Evolutionary conservation across 2,113 vertebrate species (phyloP), one percentile per base, ranked within the genome.

Genomic region (Upupa epops): DNA sequence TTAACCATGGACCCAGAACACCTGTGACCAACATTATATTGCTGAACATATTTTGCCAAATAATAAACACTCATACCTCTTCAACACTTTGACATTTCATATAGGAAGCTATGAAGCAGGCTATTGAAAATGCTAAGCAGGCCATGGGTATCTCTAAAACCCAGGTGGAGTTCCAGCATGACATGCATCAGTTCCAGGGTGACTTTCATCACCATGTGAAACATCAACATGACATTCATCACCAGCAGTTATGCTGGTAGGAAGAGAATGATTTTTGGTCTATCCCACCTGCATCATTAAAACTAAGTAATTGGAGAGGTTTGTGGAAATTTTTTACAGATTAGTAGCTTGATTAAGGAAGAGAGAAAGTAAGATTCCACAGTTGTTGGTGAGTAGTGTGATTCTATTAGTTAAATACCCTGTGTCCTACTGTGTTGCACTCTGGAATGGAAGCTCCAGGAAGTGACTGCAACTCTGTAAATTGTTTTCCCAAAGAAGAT

Each of bases 61-160:
- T 8, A 49, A 55, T 2, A 3, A 49, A 45, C 49, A 34, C 5
- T 71, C 7, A 63, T 28, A 20, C 3, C 6, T 83, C 61, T 81
- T 49, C 40, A 54, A 19, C 22, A n/a, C n/a, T n/a, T n/a, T n/a
- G n/a, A 84, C 21, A 8, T 34, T 52, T 74, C 56, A 42, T 46
- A 28, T 3, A 36, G 26, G 18, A 18, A 78, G 26, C 60, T 51
- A 26, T 25, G 25, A 34, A 64, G 20, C 24, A 75, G 52, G 28
- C 1, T 13, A 7, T 17, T 0, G 0, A 63, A 58, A 75, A 31
- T 49, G 19, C 28, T 10, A n/a, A 90, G 21, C 11, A 56, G 10
- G 31, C 4, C 22, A 48, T 15, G 15, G 2, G 24, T 40, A 64
- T 4, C 20, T 51, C 37, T 48, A 54, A 69, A 37, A 40, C 8